These are phyloP conservation scores for Crax fasciolata DNA, from an alignment of 2,797 vertebrate genomes.

Conservation along the genomic window DNA sequence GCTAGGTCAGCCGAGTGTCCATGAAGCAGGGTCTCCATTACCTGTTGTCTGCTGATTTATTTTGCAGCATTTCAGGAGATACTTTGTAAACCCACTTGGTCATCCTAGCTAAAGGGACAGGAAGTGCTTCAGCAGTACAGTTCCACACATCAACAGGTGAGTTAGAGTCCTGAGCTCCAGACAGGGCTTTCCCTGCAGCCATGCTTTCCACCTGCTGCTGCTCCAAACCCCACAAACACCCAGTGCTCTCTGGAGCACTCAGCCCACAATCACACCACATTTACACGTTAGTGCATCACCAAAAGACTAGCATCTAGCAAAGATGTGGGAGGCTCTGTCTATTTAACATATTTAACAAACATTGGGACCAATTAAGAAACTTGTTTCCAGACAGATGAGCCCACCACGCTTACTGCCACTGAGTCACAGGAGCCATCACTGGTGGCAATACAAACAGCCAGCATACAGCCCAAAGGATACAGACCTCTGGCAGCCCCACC, in stretches of 20 bases:
- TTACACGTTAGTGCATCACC: not conserved
- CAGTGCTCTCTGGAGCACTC: not conserved
- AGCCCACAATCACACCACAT: not conserved
- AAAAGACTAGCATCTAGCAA: not conserved
- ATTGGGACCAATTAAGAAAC: not conserved
- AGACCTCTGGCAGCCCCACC: not conserved
- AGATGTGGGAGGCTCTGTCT: not conserved
- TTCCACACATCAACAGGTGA: fast-evolving
- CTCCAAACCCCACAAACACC: not conserved
- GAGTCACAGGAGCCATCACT: not conserved
- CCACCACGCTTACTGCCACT: not conserved
- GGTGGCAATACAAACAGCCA: not conserved
- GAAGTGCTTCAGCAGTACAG: not conserved
- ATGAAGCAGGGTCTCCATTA: not conserved
- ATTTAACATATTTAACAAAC: not conserved
- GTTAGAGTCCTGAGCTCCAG: not conserved
- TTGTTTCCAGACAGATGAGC: not conserved
- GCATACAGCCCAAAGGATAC: not conserved
- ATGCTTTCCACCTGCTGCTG: not conserved
- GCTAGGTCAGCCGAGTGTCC: not conserved
- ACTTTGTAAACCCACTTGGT: not conserved
- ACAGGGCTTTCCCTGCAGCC: not conserved
- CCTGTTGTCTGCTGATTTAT: not conserved
- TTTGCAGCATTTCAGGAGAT: not conserved
- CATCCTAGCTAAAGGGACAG: not conserved